Evolutionary conservation across 2,113 vertebrate genomes (phyloP), one percentile per base, ranked within the genome.

Genomic region (Ophiodon elongatus): DNA sequence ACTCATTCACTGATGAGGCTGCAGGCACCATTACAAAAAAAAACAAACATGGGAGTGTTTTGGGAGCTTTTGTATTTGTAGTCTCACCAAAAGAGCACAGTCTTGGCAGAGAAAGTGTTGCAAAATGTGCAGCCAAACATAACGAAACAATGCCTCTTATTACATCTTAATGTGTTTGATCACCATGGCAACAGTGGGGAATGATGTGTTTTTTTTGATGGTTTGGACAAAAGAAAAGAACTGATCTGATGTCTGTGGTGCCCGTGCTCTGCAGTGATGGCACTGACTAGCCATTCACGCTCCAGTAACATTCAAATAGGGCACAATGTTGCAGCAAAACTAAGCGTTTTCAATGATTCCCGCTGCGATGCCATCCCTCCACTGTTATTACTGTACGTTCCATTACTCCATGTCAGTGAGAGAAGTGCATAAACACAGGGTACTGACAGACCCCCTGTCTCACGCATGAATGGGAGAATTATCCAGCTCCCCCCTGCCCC

Each of bases 331-430:
- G 82, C 73, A 52, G 79, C 63, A 71, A 80, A 92, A 89, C 78
- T 60, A 62, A 87, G 73, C 76, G 19, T 92, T 93, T 94, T 90
- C 90, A 92, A 83, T 82, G 83, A 75, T 68, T 88, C 93, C 90
- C 41, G 78, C 91, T 89, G 93, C 35, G 91, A 90, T 74, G 78
- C 83, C 86, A 69, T 80, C 80, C 85, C 92, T 86, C 89, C 92
- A 92, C 94, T 93, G 90, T 93, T 90, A 94, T 96, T 95, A 94
- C 88, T 45, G 75, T 64, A 73, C 60, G 84, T 92, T 94, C 91
- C 90, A 93, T 93, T 91, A 89, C 86, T 88, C 77, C 75, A 68
- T 81, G 91, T 89, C 92, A 89, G 73, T 8, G 85, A 93, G 89
- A 92, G 88, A 88, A 81, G 84, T 83, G 73, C 90, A 88, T 94